Percentiles rank a stretch among this genome's conserved stretches.
These are phyloP conservation scores for Ictidomys tridecemlineatus DNA, from an alignment of 2,113 vertebrate species.

Conservation along the genomic window DNA sequence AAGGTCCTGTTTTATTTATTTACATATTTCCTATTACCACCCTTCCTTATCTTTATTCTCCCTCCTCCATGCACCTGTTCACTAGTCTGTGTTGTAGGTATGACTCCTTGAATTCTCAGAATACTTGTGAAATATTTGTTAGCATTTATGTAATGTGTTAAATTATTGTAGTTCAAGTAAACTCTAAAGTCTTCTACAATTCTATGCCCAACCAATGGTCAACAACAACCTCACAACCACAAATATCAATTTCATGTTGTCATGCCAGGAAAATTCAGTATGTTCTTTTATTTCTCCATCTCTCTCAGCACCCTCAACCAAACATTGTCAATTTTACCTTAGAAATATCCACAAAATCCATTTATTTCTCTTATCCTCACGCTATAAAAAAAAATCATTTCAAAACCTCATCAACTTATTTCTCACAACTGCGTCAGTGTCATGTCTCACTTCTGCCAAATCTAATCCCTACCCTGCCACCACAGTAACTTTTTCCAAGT, in stretches of 20 bases:
- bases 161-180: neutral
- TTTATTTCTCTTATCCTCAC: neutral
- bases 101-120: neutral
- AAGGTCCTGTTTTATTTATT: neutral
- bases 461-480: neutral
- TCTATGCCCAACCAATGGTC: neutral
- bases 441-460: neutral
- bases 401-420: neutral
- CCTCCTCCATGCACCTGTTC: neutral
- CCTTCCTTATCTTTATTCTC: neutral
- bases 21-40: neutral
- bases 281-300: neutral
- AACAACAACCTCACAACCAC: neutral
- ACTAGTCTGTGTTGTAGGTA: neutral
- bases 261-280: neutral
- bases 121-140: neutral
- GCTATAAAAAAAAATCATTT: neutral
- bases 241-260: neutral
- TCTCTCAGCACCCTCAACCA: neutral
- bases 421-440: neutral
- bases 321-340: neutral
- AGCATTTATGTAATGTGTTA: neutral
- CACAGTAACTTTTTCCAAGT: neutral
- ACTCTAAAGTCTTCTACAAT: neutral
- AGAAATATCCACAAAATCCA: constrained; percentile 30